A percentile compares a stretch with the other conserved stretches of the same genome.
Evolutionary conservation across 2,113 vertebrate species (phyloP).

Genomic region (Strix uralensis): DNA sequence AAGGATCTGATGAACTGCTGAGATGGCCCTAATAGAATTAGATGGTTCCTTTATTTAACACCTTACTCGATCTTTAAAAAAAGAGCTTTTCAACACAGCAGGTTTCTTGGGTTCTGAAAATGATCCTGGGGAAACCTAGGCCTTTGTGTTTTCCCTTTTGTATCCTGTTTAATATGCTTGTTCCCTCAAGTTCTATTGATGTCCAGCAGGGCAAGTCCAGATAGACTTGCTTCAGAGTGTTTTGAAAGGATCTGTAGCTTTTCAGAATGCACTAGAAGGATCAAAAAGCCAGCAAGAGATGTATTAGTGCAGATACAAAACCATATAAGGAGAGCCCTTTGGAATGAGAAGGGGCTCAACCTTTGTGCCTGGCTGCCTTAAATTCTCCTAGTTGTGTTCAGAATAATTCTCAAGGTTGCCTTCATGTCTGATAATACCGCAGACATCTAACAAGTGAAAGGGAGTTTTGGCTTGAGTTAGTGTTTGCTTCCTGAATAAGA

Average conservation of each 20-base stretch:
- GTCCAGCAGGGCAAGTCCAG: neutral
- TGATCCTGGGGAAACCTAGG: neutral
- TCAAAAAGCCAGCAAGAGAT: neutral
- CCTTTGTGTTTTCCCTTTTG: neutral
- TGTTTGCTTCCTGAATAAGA: neutral
- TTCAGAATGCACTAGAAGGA: neutral
- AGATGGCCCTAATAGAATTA: neutral
- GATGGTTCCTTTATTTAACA: conserved; percentile 10
- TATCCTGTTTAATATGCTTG: neutral
- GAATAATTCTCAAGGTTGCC: neutral
- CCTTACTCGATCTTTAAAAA: neutral
- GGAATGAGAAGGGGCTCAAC: neutral
- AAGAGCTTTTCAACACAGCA: neutral
- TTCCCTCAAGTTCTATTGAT: neutral
- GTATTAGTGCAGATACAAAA: neutral
- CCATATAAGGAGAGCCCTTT: neutral
- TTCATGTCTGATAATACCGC: neutral
- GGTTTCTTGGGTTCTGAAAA: conserved; percentile 5
- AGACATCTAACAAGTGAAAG: neutral
- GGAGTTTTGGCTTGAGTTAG: neutral
- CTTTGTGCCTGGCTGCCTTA: neutral
- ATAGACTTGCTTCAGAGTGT: neutral
- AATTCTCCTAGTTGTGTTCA: neutral
- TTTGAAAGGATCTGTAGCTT: neutral
- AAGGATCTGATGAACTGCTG: conserved; percentile 37